Conservation (phyloP, 2,888 invertebrate species). For the Serrognathus titanus region DNA sequence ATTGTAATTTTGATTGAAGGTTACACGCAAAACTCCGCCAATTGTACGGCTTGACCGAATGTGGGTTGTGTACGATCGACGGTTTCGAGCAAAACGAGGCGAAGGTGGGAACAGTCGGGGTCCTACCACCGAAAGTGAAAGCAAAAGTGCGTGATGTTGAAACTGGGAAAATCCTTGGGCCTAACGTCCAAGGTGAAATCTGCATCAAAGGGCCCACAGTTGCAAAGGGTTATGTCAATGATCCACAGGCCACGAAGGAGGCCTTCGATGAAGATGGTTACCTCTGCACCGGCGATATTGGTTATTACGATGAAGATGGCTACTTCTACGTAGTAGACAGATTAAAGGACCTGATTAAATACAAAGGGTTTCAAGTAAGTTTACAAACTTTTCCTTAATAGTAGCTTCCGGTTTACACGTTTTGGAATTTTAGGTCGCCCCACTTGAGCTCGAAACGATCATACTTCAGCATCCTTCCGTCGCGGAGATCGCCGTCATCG, state of each 20-base stretch:
- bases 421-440: slow-evolving; percentile 52
- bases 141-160: slow-evolving; percentile 60
- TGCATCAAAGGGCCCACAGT: slow-evolving; percentile 68
- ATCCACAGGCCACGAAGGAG: slow-evolving; percentile 58
- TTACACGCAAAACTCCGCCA: slow-evolving; percentile 9
- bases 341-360: slow-evolving; percentile 84
- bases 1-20: not conserved
- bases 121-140: slow-evolving; percentile 57
- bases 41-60: slow-evolving; percentile 17
- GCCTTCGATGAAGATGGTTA: slow-evolving; percentile 70
- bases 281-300: slow-evolving; percentile 74
- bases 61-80: not conserved
- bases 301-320: slow-evolving; percentile 71
- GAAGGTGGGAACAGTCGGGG: slow-evolving; percentile 43
- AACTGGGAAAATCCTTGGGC: slow-evolving; percentile 57
- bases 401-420: not conserved
- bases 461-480: slow-evolving; percentile 68
- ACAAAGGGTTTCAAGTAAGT: slow-evolving; percentile 72
- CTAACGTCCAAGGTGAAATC: slow-evolving; percentile 70
- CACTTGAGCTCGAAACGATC: slow-evolving; percentile 81
- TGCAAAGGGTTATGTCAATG: slow-evolving; percentile 69
- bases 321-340: slow-evolving; percentile 77
- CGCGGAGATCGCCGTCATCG: slow-evolving; percentile 78
- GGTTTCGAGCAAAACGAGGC: not conserved
- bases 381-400: not conserved